These are phyloP conservation scores for Hyphantria cunea DNA, from an alignment of 1,140 invertebrate genomes.

Conservation along the genomic window DNA sequence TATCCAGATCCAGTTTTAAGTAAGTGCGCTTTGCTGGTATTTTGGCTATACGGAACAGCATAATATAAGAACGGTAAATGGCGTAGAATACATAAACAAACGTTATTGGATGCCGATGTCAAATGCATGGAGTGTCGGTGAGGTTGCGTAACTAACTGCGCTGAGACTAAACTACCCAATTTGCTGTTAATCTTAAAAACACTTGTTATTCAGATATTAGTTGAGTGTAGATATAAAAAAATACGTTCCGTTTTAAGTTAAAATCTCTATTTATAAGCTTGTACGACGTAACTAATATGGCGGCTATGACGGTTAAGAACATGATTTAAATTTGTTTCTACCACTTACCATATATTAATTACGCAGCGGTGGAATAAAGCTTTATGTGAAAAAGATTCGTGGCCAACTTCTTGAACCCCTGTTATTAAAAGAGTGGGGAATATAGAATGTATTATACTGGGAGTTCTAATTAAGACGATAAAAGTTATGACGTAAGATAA, in stretches of 20 bases:
- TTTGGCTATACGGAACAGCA: not conserved
- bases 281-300: constrained; percentile 1
- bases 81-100: constrained; percentile 18
- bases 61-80: constrained; percentile 1
- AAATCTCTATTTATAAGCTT: too few species aligned
- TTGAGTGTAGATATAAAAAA: too few species aligned
- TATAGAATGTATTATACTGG: not conserved
- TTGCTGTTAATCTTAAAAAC: constrained; percentile 11
- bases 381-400: constrained; percentile 9
- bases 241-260: too few species aligned
- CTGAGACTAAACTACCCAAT: constrained; percentile 44
- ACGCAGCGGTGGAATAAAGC: not conserved
- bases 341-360: not conserved
- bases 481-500: constrained; percentile 1
- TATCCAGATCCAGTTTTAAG: not conserved
- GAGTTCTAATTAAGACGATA: constrained; percentile 11
- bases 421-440: constrained; percentile 2
- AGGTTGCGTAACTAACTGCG: constrained; percentile 62
- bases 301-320: not conserved
- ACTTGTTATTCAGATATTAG: not conserved
- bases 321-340: not conserved
- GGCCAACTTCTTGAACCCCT: constrained; percentile 16
- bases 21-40: not conserved
- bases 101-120: constrained; percentile 20
- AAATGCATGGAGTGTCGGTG: constrained; percentile 39